Conservation (phyloP, 2,797 vertebrate species). For the Linurgus olivaceus region DNA sequence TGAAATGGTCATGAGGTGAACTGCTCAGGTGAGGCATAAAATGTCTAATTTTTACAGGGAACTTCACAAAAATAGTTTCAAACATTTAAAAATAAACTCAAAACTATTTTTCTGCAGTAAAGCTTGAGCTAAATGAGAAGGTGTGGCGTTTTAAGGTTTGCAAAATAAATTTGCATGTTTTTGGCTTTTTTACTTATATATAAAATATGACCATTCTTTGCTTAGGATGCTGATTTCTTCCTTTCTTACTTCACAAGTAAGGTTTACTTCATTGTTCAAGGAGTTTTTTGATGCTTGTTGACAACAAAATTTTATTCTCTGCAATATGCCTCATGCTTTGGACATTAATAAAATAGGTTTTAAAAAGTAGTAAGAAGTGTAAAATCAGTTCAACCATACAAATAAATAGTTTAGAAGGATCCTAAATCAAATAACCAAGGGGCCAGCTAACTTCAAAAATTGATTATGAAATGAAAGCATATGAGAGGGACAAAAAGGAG, state of each 20-base stretch:
- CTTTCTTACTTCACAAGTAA: not conserved
- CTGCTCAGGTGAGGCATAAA: not conserved
- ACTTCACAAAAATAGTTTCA: not conserved
- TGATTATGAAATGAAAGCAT: not conserved
- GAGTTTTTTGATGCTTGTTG: not conserved
- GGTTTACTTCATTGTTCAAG: not conserved
- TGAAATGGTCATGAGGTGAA: not conserved
- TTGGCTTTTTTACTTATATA: not conserved
- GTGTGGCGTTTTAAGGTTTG: not conserved
- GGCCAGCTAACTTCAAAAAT: not conserved
- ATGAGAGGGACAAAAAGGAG: not conserved
- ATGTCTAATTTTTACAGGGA: not conserved
- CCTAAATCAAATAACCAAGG: not conserved
- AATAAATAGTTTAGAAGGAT: not conserved
- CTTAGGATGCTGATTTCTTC: not conserved
- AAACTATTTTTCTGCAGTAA: not conserved
- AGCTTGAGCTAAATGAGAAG: not conserved
- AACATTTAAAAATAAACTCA: not conserved
- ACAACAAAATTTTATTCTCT: not conserved
- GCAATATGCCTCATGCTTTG: not conserved
- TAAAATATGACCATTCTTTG: not conserved
- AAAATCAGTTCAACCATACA: not conserved
- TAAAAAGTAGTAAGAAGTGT: not conserved
- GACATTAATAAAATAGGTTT: not conserved
- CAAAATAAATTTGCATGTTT: not conserved